Conservation (phyloP, 2,888 invertebrate species). For the Drosophila limbata region DNA sequence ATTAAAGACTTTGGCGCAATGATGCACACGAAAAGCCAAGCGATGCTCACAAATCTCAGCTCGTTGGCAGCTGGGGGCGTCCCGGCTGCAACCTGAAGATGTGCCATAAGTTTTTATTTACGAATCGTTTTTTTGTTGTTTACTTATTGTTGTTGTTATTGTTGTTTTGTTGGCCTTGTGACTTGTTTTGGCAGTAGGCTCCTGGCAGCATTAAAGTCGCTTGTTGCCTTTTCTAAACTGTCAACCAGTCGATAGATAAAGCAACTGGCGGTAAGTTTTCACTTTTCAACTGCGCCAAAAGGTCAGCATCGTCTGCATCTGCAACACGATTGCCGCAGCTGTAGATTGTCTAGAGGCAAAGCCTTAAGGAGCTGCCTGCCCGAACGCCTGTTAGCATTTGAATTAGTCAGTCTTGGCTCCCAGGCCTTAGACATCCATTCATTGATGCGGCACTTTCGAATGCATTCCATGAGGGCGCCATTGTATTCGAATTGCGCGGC, state of each 20-base stretch:
- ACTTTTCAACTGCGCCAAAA: constrained; percentile 72
- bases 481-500: constrained; percentile 23
- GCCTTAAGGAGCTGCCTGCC: constrained; percentile 50
- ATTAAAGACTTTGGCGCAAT: constrained; percentile 65
- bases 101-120: constrained; percentile 36
- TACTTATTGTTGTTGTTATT: background rate
- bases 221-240: constrained; percentile 74
- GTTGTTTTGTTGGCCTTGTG: constrained; percentile 41
- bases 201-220: constrained; percentile 37
- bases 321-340: constrained; percentile 38
- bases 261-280: constrained; percentile 63
- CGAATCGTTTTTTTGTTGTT: constrained; percentile 23
- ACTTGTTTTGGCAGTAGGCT: constrained; percentile 42
- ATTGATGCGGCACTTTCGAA: constrained; percentile 49
- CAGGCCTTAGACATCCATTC: constrained; percentile 29
- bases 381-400: constrained; percentile 53
- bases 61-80: constrained; percentile 47
- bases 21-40: constrained; percentile 41
- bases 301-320: constrained; percentile 56
- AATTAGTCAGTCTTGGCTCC: constrained; percentile 55
- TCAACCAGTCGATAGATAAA: constrained; percentile 67
- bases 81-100: constrained; percentile 27
- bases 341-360: constrained; percentile 22
- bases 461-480: constrained; percentile 44
- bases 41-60: constrained; percentile 55